Conservation (phyloP, 2,888 invertebrate species). For the Linnaemya tessellans region DNA sequence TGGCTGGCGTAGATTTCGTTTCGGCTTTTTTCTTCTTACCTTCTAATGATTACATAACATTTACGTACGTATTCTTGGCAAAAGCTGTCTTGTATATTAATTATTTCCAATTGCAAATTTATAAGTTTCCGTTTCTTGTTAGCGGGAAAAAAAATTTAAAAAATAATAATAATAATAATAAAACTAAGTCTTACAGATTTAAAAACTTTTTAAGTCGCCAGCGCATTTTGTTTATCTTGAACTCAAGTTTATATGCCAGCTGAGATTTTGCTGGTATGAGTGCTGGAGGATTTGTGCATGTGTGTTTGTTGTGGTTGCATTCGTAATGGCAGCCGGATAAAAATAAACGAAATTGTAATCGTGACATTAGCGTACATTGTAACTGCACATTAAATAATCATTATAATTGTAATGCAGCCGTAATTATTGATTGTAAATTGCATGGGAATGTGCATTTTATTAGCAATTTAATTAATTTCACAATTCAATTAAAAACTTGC, state of each 20-base stretch:
- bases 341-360: constrained; percentile 49
- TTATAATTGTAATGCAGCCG: constrained; percentile 25
- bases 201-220: constrained; percentile 25
- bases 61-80: not conserved
- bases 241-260: not conserved
- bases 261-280: constrained; percentile 31
- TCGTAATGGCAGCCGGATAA: constrained; percentile 32
- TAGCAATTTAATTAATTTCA: constrained; percentile 48
- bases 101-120: constrained; percentile 63
- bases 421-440: constrained; percentile 50
- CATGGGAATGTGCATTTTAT: constrained; percentile 33
- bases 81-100: constrained; percentile 46
- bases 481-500: constrained; percentile 39
- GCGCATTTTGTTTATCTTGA: constrained; percentile 32
- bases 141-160: not conserved
- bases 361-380: constrained; percentile 51
- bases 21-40: constrained; percentile 4
- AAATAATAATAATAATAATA: no score
- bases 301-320: constrained; percentile 1
- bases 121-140: constrained; percentile 67
- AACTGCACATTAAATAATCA: constrained; percentile 47
- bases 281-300: not conserved
- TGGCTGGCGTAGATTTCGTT: constrained; percentile 60
- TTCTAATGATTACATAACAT: constrained; percentile 25
- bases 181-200: no score